These are phyloP conservation scores for Endomychus coccineus DNA, from an alignment of 2,888 invertebrate species.

Conservation along the genomic window DNA sequence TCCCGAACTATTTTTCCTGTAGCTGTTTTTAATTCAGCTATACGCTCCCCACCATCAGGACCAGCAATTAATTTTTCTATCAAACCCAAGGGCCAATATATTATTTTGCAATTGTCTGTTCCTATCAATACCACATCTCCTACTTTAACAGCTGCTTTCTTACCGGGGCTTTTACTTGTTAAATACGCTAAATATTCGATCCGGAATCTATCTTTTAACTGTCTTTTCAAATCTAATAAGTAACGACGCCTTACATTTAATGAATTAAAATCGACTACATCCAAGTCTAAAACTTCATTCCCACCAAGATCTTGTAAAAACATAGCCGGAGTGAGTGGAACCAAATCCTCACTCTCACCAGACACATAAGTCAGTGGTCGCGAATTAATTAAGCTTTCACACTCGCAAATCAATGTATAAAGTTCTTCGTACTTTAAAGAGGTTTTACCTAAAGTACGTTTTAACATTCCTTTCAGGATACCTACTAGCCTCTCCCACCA, in stretches of 20 bases:
- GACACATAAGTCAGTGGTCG: slow-evolving; percentile 15
- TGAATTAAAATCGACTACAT: slow-evolving; percentile 10
- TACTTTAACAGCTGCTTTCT: too few relatives aligned
- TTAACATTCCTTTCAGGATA: slow-evolving; percentile 10
- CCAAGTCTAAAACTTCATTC: slow-evolving; percentile 12
- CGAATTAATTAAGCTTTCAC: slow-evolving; percentile 14
- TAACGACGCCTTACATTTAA: slow-evolving; percentile 15
- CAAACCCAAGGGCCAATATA: slow-evolving; percentile 23
- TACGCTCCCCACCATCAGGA: slow-evolving; percentile 13
- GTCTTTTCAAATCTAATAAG: slow-evolving; percentile 16
- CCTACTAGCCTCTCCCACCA: slow-evolving; percentile 10
- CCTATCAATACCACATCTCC: slow-evolving; percentile 16
- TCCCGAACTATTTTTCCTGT: slow-evolving; percentile 13
- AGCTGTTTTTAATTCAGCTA: slow-evolving; percentile 14
- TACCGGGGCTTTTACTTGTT: neutral
- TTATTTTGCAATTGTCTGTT: slow-evolving; percentile 17
- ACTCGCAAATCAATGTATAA: slow-evolving; percentile 7
- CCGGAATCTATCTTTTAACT: slow-evolving; percentile 21
- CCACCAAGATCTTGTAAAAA: slow-evolving; percentile 20
- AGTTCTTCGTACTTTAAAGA: slow-evolving; percentile 14
- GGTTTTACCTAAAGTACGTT: slow-evolving; percentile 8
- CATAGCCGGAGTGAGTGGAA: slow-evolving; percentile 24
- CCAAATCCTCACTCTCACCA: slow-evolving; percentile 12
- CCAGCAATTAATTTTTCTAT: slow-evolving; percentile 16
- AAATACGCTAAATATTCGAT: slow-evolving; percentile 22